These are phyloP conservation scores for Mycteria americana DNA, from an alignment of 2,797 vertebrate genomes.

Conservation along the genomic window DNA sequence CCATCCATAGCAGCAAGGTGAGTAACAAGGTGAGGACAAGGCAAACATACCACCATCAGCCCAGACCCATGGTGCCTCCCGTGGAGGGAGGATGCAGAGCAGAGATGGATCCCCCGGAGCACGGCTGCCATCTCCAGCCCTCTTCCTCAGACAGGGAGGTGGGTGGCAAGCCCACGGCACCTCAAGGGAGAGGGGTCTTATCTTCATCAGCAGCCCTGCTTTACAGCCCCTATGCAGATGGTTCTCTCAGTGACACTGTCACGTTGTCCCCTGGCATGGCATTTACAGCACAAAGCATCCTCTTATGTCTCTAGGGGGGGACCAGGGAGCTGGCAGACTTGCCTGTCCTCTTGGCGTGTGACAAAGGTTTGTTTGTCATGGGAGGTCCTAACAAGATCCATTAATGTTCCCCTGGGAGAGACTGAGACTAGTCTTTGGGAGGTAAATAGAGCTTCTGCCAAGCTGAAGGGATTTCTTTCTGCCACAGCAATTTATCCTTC, in stretches of 20 bases:
- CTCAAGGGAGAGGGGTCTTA: background rate
- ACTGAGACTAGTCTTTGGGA: background rate
- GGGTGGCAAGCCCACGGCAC: background rate
- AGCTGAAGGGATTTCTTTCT: background rate
- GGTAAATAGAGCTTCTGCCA: background rate
- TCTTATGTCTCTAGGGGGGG: background rate
- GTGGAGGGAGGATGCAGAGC: background rate
- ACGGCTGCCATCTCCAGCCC: background rate
- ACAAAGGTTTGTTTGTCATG: background rate
- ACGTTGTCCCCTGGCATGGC: background rate
- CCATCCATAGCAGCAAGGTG: background rate
- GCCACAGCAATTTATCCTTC: background rate
- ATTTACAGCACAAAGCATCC: background rate
- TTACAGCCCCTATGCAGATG: accelerated
- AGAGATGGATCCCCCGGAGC: background rate
- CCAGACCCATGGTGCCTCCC: background rate
- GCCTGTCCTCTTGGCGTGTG: background rate
- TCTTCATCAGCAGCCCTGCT: background rate
- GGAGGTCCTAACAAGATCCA: background rate
- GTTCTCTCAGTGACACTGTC: background rate
- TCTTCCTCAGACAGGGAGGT: background rate
- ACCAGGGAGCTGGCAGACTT: background rate
- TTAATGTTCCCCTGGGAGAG: background rate
- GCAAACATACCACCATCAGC: background rate
- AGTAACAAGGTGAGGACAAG: background rate